phyloP scores from a whole-genome alignment of 2,113 vertebrate species.

The Siniperca chuatsi region DNA sequence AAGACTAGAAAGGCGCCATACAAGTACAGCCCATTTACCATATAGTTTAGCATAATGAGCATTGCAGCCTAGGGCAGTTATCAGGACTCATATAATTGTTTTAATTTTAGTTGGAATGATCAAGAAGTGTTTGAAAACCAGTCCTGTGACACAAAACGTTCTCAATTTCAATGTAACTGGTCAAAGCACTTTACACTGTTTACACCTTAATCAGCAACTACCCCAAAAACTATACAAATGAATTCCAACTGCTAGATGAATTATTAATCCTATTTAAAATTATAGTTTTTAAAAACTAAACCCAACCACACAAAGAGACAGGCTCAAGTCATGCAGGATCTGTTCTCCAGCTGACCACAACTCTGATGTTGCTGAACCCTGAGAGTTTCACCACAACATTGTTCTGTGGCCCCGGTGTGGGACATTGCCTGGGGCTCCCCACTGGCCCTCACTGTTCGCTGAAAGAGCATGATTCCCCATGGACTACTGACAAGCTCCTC shows the following conservation, averaged over 20 bases:
- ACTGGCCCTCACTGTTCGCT: constrained; percentile 63
- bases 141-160: too few relatives aligned
- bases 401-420: constrained; percentile 69
- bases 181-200: neutral
- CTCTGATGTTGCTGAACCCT: constrained; percentile 64
- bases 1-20: too few relatives aligned
- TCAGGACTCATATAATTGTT: too few relatives aligned
- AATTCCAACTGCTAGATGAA: neutral
- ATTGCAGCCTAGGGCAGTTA: too few relatives aligned
- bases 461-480: constrained; percentile 64
- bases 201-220: neutral
- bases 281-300: neutral
- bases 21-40: too few relatives aligned
- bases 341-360: constrained; percentile 70
- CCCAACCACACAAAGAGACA: neutral
- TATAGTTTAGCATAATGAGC: too few relatives aligned
- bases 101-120: too few relatives aligned
- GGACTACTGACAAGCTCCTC: constrained; percentile 55
- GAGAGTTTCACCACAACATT: constrained; percentile 69
- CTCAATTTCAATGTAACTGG: too few relatives aligned
- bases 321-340: constrained; percentile 24
- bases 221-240: neutral
- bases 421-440: constrained; percentile 76
- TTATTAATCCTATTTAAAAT: neutral
- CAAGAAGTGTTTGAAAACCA: too few relatives aligned